These are phyloP conservation scores for Itoplectis maculator DNA, from an alignment of 2,888 invertebrate species.

Conservation along the genomic window DNA sequence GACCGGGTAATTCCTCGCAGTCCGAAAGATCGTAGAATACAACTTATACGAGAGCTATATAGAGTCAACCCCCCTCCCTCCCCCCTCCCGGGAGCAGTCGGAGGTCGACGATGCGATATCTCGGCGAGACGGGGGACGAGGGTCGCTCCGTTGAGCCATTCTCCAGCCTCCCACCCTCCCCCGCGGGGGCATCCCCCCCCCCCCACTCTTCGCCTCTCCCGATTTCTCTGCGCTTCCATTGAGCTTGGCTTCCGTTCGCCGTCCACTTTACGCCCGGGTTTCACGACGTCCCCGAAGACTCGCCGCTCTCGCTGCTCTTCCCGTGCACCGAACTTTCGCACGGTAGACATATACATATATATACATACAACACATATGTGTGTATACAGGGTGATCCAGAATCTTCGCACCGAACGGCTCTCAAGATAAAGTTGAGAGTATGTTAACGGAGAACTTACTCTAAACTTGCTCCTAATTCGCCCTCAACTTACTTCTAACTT, in stretches of 20 bases:
- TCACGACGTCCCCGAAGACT: constrained; percentile 47
- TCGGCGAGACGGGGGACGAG: not conserved
- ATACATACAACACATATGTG: constrained; percentile 1
- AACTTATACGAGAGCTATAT: constrained; percentile 30
- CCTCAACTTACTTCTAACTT: no score
- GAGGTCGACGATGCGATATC: constrained; percentile 39
- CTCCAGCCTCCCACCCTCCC: constrained; percentile 14
- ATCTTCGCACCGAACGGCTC: no score
- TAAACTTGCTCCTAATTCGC: no score
- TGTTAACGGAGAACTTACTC: no score
- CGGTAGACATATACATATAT: constrained; percentile 19
- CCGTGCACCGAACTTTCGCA: constrained; percentile 46
- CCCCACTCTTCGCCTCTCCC: not conserved
- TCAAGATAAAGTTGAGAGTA: no score
- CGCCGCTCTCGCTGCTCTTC: constrained; percentile 19
- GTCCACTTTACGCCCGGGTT: constrained; percentile 54
- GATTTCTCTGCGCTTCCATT: constrained; percentile 1
- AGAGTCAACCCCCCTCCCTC: no score
- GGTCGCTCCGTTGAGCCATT: constrained; percentile 21
- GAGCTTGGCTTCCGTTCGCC: constrained; percentile 42
- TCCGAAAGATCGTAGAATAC: constrained; percentile 22
- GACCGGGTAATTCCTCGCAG: constrained; percentile 22
- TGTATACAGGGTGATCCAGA: constrained; percentile 10
- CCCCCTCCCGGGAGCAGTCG: no score
- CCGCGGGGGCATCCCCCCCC: not conserved